Percentiles rank a stretch among this genome's conserved stretches.
Evolutionary conservation across 2,797 vertebrate genomes (phyloP).

Genomic region (Macroramphosus scolopax): DNA sequence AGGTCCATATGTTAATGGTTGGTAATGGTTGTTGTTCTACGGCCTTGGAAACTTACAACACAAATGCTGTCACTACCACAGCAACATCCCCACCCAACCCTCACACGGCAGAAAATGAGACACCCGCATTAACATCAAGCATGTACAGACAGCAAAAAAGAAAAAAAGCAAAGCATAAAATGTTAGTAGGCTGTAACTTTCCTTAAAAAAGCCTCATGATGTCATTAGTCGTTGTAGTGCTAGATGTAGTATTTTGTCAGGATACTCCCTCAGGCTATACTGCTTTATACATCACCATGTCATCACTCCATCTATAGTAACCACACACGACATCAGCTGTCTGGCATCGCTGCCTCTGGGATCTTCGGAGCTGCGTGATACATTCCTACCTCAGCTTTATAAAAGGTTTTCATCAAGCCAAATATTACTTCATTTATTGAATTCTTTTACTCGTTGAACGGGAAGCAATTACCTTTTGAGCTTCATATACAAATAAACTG

Average conservation of each 20-base stretch:
- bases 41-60: too few species aligned
- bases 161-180: constrained; percentile 2
- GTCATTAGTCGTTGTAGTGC: constrained; percentile 27
- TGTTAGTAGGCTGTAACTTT: constrained; percentile 38
- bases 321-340: constrained; percentile 55
- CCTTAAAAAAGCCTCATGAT: constrained; percentile 29
- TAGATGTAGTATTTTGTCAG: constrained; percentile 26
- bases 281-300: constrained; percentile 50
- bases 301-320: constrained; percentile 54
- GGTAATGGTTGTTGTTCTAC: too few species aligned
- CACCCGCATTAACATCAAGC: too few species aligned
- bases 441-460: too few species aligned
- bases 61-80: too few species aligned
- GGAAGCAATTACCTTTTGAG: too few species aligned
- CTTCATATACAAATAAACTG: constrained; percentile 8
- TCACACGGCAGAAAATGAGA: too few species aligned
- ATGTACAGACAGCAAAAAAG: too few species aligned
- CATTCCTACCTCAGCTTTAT: constrained; percentile 10
- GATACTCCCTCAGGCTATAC: constrained; percentile 35
- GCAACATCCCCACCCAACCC: too few species aligned
- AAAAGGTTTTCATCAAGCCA: constrained; percentile 13
- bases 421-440: too few species aligned
- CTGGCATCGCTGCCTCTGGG: constrained; percentile 43
- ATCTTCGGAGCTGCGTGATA: constrained; percentile 22
- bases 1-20: too few species aligned